A percentile compares a stretch with the other conserved stretches of the same genome.
Evolutionary conservation across 2,888 invertebrate species (phyloP).

Genomic region (Drosophila anceps): DNA sequence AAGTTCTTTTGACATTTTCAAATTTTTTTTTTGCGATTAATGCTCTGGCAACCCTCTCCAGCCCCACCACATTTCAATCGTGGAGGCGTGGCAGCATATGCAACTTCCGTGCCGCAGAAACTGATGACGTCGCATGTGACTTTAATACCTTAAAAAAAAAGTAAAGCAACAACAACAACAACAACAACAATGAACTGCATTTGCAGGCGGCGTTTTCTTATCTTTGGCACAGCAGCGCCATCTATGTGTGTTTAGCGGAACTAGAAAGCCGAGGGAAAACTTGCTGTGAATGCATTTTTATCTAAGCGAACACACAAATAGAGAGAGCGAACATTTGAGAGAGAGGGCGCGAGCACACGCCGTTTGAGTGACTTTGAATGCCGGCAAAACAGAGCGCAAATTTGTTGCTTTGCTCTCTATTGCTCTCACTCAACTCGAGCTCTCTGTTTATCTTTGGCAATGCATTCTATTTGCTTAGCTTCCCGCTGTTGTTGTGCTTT

Average conservation of each 20-base stretch:
- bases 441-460: conserved; percentile 72
- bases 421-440: conserved; percentile 11
- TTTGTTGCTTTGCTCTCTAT: not conserved
- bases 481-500: conserved; percentile 30
- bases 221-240: conserved; percentile 58
- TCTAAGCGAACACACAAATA: too few relatives aligned
- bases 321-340: not conserved
- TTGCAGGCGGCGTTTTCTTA: conserved; percentile 39
- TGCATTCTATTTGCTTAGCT: conserved; percentile 41
- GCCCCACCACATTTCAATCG: conserved; percentile 50
- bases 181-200: conserved; percentile 36
- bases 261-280: conserved; percentile 42
- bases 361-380: conserved; percentile 18
- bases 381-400: conserved; percentile 60
- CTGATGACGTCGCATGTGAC: conserved; percentile 74
- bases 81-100: conserved; percentile 65
- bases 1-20: conserved; percentile 49
- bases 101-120: conserved; percentile 73
- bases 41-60: conserved; percentile 5
- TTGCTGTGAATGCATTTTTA: conserved; percentile 44
- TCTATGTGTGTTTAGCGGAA: conserved; percentile 52
- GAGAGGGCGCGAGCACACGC: not conserved
- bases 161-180: too few relatives aligned
- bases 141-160: conserved; percentile 8
- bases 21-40: conserved; percentile 62